A percentile compares a stretch with the other conserved stretches of the same genome.
phyloP scores from a whole-genome alignment of 2,113 vertebrate genomes.

The Meleagris gallopavo region DNA sequence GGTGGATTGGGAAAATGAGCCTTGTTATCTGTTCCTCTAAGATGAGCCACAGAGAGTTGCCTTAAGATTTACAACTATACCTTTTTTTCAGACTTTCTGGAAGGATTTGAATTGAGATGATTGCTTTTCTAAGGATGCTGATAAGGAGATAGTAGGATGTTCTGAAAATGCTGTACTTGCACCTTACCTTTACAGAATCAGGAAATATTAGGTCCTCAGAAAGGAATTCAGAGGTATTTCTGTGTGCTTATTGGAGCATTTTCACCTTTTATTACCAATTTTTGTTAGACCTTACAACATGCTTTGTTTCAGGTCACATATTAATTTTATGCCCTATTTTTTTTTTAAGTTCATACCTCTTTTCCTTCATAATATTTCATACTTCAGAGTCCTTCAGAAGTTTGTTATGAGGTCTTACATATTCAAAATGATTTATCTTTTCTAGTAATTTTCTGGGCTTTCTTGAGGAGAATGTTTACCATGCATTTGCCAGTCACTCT shows the following conservation, averaged over 20 bases:
- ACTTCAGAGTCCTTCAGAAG: not conserved
- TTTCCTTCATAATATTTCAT: not conserved
- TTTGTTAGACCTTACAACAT: not conserved
- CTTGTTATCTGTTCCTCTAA: not conserved
- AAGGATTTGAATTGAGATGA: not conserved
- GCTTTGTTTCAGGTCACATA: not conserved
- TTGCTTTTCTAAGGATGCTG: not conserved
- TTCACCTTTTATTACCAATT: not conserved
- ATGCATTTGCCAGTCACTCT: not conserved
- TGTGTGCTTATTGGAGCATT: not conserved
- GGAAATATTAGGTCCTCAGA: not conserved
- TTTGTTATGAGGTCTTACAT: not conserved
- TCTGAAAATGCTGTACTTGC: accelerated
- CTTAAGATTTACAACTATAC: not conserved
- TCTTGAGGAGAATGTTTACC: not conserved
- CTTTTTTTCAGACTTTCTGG: not conserved
- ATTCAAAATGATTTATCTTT: not conserved
- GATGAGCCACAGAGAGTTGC: not conserved
- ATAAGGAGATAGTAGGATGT: not conserved
- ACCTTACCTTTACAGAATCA: not conserved
- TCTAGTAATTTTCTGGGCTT: not conserved
- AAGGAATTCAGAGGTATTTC: not conserved
- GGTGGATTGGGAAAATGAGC: not conserved
- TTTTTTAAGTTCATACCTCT: not conserved
- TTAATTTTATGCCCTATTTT: not conserved